These are phyloP conservation scores for Mimumesa dahlbomi DNA, from an alignment of 2,888 invertebrate species.

Conservation along the genomic window DNA sequence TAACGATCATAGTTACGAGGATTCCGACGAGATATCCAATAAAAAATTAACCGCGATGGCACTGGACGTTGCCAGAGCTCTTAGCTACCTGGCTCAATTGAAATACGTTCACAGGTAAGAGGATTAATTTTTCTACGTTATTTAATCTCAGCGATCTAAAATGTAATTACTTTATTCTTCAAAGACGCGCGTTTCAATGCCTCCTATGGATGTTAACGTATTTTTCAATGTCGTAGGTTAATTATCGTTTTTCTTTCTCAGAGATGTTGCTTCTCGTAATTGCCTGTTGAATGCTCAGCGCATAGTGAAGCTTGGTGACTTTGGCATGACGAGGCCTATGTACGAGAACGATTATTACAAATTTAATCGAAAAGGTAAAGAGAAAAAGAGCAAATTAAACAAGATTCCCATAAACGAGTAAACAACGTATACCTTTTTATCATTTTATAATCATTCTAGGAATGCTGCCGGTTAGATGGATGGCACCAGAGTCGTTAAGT, in stretches of 20 bases:
- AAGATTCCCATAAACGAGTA: too few species aligned
- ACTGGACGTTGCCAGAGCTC: constrained; percentile 91
- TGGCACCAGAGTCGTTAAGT: constrained; percentile 93
- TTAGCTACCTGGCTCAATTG: constrained; percentile 90
- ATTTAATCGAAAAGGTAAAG: constrained; percentile 89
- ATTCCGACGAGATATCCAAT: constrained; percentile 89
- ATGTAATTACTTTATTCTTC: neutral
- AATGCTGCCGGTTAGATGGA: constrained; percentile 95
- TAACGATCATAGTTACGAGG: constrained; percentile 84
- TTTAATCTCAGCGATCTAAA: neutral
- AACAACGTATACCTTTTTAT: too few species aligned
- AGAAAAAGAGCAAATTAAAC: neutral
- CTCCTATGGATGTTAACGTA: too few species aligned
- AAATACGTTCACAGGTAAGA: constrained; percentile 90
- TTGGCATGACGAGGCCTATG: constrained; percentile 95
- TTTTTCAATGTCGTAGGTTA: neutral
- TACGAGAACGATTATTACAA: constrained; percentile 94
- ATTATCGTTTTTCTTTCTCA: constrained; percentile 69
- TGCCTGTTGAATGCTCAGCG: constrained; percentile 89
- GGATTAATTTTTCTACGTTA: neutral
- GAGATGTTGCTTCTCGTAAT: constrained; percentile 91
- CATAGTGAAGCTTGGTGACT: constrained; percentile 90
- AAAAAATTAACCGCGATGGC: constrained; percentile 92
- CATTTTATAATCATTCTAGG: constrained; percentile 74
- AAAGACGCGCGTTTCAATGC: too few species aligned